Conservation (phyloP, 2,888 invertebrate species). For the Orgyia antiqua region DNA sequence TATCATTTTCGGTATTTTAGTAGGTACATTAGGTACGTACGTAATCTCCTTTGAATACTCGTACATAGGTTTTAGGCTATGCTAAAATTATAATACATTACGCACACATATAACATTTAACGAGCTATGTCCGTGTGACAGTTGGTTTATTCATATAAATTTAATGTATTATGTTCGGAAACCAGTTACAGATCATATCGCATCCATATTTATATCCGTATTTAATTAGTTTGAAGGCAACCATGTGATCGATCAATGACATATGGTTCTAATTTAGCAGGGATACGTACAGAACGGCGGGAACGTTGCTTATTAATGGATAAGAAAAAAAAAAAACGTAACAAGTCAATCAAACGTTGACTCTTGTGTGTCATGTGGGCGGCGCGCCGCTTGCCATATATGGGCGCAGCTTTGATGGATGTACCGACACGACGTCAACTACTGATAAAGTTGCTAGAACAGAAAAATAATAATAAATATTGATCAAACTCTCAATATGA, state of each 20-base stretch:
- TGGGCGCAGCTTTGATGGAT: constrained; percentile 43
- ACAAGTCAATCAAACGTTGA: constrained; percentile 64
- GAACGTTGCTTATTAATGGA: constrained; percentile 31
- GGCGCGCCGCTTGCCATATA: constrained; percentile 57
- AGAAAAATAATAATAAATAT: background rate
- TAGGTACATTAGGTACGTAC: no score
- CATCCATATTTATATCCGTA: constrained; percentile 4
- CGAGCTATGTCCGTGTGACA: no score
- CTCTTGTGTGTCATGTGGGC: constrained; percentile 41
- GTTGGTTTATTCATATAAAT: no score
- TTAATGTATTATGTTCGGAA: no score
- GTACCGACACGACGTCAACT: constrained; percentile 30
- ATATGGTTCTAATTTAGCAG: constrained; percentile 10
- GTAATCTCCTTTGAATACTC: no score
- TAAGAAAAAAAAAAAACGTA: constrained; percentile 33
- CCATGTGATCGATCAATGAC: constrained; percentile 9
- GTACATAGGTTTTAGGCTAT: no score
- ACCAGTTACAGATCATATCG: background rate
- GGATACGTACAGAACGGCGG: constrained; percentile 24
- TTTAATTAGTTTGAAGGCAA: constrained; percentile 3
- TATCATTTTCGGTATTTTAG: no score
- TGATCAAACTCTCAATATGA: no score
- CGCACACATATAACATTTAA: no score
- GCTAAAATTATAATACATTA: no score
- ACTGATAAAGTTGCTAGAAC: constrained; percentile 5